Evolutionary conservation across 2,113 vertebrate species (phyloP), one percentile per base, ranked within the genome.

Genomic region (Gobiocypris rarus): DNA sequence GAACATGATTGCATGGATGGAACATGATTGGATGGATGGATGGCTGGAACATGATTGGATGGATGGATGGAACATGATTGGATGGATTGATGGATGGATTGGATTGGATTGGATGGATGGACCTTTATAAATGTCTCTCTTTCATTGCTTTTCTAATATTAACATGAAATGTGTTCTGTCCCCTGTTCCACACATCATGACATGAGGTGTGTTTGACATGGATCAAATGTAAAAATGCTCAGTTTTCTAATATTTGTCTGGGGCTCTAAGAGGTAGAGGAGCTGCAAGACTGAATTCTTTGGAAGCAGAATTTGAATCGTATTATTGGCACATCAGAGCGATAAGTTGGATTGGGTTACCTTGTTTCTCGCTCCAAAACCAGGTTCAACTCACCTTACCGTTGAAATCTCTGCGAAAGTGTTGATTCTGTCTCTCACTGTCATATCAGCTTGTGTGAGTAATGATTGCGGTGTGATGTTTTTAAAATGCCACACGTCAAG

Each of bases 261-360:
- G 17, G 76, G 83, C 73, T 56, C 84, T 65, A 54, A 54, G 17
- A 70, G 83, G 82, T 82, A 26, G 3, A 31, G 73, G 63, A 61
- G 59, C 88, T 88, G 63, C 74, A 86, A 45, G 86, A 88, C 91
- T 84, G 87, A 92, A 93, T 92, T 92, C 83, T 92, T 84, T 92
- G 91, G 90, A 81, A 9, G 86, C 31, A 26, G 63, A 82, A 54
- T 89, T 89, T 83, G 87, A 89, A 88, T 82, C 85, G 89, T 89
- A 86, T 88, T 88, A 86, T 80, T 91, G 89, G 90, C 85, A 83
- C 61, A 78, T 87, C 79, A 65, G 76, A 81, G 83, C 85, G 84
- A 87, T 90, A 87, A 87, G 58, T 88, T 88, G 89, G 73, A 89
- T 91, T 91, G 71, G 82, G 88, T 92, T 92, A 88, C 90, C 91